Conservation (phyloP, 1,140 invertebrate genomes). For the Cotesia glomerata region DNA sequence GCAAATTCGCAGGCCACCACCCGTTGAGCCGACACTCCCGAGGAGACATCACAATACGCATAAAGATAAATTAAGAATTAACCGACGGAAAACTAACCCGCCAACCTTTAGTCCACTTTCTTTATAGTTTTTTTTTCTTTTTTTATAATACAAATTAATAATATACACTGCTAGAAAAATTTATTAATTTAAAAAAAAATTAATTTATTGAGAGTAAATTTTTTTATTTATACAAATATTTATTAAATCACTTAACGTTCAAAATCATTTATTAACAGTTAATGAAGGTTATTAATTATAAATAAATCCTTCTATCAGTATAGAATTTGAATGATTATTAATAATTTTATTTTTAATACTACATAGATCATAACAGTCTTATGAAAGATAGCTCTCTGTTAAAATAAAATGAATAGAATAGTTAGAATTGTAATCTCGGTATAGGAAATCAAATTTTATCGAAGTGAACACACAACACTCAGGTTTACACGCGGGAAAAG, state of each 20-base stretch:
- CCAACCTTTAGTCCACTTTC: neutral
- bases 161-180: too few species aligned
- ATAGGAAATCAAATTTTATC: constrained; percentile 1
- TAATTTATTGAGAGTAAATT: too few species aligned
- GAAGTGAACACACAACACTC: neutral
- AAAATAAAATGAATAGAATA: neutral
- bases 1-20: constrained; percentile 45
- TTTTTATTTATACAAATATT: too few species aligned
- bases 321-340: too few species aligned
- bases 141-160: too few species aligned
- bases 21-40: constrained; percentile 22
- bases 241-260: too few species aligned
- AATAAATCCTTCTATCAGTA: too few species aligned
- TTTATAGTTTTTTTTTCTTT: too few species aligned
- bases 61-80: too few species aligned
- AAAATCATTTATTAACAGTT: too few species aligned
- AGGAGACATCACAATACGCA: neutral
- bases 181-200: too few species aligned
- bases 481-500: neutral
- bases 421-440: neutral
- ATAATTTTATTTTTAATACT: neutral
- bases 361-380: neutral
- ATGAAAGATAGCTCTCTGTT: neutral
- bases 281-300: too few species aligned
- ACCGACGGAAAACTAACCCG: neutral